A percentile compares a stretch with the other conserved stretches of the same genome.
Evolutionary conservation across 2,113 vertebrate genomes (phyloP).

Genomic region (Piprites chloris): DNA sequence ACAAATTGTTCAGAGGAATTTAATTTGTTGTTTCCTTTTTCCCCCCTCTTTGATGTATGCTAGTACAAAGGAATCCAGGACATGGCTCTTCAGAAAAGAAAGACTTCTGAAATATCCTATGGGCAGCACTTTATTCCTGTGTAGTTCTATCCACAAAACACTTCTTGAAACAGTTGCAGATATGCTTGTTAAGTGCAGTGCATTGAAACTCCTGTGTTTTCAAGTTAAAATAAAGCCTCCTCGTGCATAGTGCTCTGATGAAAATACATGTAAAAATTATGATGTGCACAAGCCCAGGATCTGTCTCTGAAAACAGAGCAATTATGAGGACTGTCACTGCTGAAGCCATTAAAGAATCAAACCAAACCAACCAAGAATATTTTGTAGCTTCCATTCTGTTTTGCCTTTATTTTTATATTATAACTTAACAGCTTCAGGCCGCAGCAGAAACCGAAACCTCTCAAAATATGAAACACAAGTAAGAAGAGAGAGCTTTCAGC

Average conservation of each 20-base stretch:
- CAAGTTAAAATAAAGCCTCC: background rate
- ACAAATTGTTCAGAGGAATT: conserved; percentile 2
- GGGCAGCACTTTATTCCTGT: background rate
- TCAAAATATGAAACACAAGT: background rate
- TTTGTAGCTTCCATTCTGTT: background rate
- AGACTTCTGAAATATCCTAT: background rate
- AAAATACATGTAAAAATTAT: background rate
- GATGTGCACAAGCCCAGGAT: background rate
- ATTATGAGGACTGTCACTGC: background rate
- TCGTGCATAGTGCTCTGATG: background rate
- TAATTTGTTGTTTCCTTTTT: background rate
- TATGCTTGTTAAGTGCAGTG: background rate
- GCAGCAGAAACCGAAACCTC: background rate
- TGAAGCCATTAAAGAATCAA: background rate
- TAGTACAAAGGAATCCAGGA: background rate
- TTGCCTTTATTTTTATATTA: background rate
- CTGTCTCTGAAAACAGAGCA: background rate
- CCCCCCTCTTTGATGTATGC: background rate
- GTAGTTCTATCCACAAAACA: background rate
- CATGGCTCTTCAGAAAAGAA: background rate
- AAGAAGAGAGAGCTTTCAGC: background rate
- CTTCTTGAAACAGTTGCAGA: background rate
- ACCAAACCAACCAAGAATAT: background rate
- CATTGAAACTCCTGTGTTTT: background rate
- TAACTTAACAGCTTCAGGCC: background rate